These are phyloP conservation scores for Brenthis hecate DNA, from an alignment of 2,888 invertebrate species.

Conservation along the genomic window DNA sequence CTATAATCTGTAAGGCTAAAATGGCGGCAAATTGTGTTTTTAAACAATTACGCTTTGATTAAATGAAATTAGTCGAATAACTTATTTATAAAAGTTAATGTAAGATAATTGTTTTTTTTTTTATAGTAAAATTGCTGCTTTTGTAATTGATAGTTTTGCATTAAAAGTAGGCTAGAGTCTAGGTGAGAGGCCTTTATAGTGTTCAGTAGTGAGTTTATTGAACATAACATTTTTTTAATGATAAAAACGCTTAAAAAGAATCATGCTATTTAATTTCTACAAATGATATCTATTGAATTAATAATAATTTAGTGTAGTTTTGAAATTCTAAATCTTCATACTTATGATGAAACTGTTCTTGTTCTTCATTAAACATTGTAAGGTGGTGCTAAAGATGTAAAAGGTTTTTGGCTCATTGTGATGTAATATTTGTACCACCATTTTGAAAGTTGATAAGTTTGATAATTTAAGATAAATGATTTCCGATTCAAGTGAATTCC, in stretches of 20 bases:
- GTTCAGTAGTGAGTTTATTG: slow-evolving; percentile 7
- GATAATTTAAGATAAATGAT: neutral
- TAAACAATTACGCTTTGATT: slow-evolving; percentile 16
- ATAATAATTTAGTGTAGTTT: neutral
- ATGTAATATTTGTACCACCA: neutral
- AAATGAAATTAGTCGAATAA: neutral
- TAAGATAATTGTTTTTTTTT: neutral
- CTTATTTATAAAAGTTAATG: slow-evolving; percentile 1
- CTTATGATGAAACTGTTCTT: neutral
- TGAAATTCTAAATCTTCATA: neutral
- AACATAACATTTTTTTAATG: neutral
- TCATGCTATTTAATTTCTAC: neutral
- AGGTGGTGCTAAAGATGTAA: slow-evolving; percentile 11
- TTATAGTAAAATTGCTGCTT: neutral
- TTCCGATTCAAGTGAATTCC: neutral
- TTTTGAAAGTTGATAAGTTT: neutral
- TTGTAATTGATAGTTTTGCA: slow-evolving; percentile 6
- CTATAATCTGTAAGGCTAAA: slow-evolving; percentile 1
- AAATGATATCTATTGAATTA: neutral
- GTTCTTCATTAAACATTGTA: slow-evolving; percentile 2
- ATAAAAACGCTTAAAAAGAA: neutral
- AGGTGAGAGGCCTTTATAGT: slow-evolving; percentile 34
- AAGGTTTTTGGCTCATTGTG: neutral
- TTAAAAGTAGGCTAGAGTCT: slow-evolving; percentile 15
- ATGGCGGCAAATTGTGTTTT: slow-evolving; percentile 4